Evolutionary conservation across 64 coral and sea anemone species (phyloP).

Genomic region (Stichodactyla helianthus): DNA sequence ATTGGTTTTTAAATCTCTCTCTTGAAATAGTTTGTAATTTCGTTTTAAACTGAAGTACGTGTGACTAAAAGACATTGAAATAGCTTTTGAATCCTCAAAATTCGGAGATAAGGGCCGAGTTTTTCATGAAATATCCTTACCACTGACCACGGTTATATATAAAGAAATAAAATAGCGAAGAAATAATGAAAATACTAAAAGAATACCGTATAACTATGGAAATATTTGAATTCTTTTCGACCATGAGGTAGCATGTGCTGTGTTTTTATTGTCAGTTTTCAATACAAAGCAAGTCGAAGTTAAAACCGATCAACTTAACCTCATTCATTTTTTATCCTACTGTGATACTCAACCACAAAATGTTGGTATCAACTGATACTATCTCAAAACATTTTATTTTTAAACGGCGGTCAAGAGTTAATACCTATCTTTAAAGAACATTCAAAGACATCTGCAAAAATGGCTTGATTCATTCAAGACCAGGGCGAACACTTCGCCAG

Average conservation of each 20-base stretch:
- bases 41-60: no score
- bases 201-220: background rate
- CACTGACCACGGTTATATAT: background rate
- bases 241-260: constrained; percentile 11
- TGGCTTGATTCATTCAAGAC: background rate
- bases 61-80: no score
- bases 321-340: background rate
- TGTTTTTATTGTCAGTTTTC: background rate
- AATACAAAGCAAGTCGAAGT: background rate
- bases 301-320: background rate
- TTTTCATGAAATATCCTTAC: background rate
- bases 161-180: background rate
- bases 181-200: background rate
- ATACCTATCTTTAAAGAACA: background rate
- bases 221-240: background rate
- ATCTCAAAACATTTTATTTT: background rate
- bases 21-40: no score
- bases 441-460: background rate
- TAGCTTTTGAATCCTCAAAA: no score
- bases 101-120: no score
- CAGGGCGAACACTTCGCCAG: background rate
- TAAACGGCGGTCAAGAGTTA: background rate
- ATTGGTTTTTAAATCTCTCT: no score
- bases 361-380: background rate
- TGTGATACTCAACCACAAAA: background rate